phyloP scores from a whole-genome alignment of 2,113 vertebrate species.

The Trogon melanurus region DNA sequence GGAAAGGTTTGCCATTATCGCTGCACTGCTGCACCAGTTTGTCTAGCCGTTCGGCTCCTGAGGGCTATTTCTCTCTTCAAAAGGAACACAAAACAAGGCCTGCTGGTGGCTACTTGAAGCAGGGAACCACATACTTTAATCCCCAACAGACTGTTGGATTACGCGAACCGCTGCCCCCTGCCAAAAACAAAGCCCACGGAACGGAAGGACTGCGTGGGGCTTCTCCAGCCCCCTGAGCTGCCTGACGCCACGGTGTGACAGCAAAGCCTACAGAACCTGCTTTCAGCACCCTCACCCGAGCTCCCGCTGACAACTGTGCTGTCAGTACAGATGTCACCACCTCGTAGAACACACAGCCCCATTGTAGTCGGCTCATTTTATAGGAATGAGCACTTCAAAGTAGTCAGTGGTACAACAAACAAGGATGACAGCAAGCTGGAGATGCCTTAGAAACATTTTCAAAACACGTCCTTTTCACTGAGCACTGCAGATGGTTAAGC shows the following conservation, averaged over 20 bases:
- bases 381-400: background rate
- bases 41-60: background rate
- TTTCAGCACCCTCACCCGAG: background rate
- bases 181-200: accelerated
- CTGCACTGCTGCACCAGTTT: background rate
- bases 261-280: background rate
- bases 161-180: background rate
- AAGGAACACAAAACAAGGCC: background rate
- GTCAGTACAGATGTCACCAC: accelerated
- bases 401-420: background rate
- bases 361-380: background rate
- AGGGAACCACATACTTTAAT: accelerated
- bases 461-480: background rate
- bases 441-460: background rate
- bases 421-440: background rate
- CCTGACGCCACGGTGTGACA: accelerated
- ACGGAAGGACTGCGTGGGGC: accelerated
- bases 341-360: background rate
- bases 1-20: background rate
- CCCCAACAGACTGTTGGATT: too few species aligned
- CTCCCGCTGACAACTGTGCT: background rate
- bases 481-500: background rate
- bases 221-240: background rate
- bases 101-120: background rate
- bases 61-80: background rate